Conservation (phyloP, 1,140 invertebrate genomes). For the Aphidius gifuensis region DNA sequence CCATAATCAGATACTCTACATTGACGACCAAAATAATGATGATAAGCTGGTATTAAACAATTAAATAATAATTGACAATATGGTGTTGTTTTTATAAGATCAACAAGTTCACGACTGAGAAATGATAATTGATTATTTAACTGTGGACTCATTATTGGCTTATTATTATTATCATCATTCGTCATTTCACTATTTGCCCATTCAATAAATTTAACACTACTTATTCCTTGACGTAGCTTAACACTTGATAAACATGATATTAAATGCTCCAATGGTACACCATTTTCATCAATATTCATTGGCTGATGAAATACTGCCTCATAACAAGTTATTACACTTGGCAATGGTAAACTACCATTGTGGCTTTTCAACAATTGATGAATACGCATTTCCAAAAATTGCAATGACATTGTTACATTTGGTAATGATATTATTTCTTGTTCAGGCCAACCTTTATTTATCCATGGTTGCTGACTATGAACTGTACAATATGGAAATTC, state of each 20-base stretch:
- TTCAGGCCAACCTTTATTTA: slow-evolving; percentile 72
- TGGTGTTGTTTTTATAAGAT: slow-evolving; percentile 74
- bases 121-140: slow-evolving; percentile 62
- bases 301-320: slow-evolving; percentile 65
- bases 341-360: slow-evolving; percentile 67
- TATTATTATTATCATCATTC: slow-evolving; percentile 35
- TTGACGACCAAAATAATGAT: slow-evolving; percentile 92
- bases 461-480: slow-evolving; percentile 57
- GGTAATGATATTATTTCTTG: slow-evolving; percentile 69
- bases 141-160: slow-evolving; percentile 55
- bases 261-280: slow-evolving; percentile 82
- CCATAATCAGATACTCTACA: slow-evolving; percentile 94
- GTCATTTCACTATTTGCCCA: slow-evolving; percentile 44
- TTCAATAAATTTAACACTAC: slow-evolving; percentile 54
- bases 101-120: slow-evolving; percentile 77
- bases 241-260: slow-evolving; percentile 79
- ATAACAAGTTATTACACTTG: slow-evolving; percentile 77
- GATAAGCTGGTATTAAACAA: slow-evolving; percentile 90
- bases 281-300: slow-evolving; percentile 59
- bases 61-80: slow-evolving; percentile 74
- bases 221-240: slow-evolving; percentile 59
- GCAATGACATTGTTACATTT: slow-evolving; percentile 68
- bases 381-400: slow-evolving; percentile 62
- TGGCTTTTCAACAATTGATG: slow-evolving; percentile 68
- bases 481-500: slow-evolving; percentile 64